Base-by-base conservation (phyloP, 2,888 invertebrate genomes). In the Halictus quadricinctus region DNA sequence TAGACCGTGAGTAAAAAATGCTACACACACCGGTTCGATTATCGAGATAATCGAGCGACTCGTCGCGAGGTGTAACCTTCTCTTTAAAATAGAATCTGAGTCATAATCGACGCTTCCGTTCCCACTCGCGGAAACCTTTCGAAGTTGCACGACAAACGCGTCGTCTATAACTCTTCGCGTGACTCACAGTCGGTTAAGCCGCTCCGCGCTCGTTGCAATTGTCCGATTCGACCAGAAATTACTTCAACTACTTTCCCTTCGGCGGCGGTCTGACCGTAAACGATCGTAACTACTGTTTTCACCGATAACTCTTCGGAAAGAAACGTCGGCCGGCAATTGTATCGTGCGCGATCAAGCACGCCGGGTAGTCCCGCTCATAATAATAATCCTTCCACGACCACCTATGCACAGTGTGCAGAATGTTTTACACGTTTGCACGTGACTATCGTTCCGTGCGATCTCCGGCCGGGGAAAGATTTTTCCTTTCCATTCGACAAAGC, bases 171-270 rank as follows among this genome's bases (percentile, higher is more conserved):
- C 48, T 72, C 15, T 15, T 72, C 29, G 72, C 72, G 72, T 72
- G 72, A 72, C 72, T 72, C 29, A 0, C 64, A 8, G 29, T 29
- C 29, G 25, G 72, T 46, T 48, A 29, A 48, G 1, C 48, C 29
- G 29, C 29, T 29, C 29, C 29, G 29, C 29, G 48, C 25, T 29
- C 72, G 48, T 72, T 72, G 21, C 48, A 48, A 72, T 72, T 21
- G 72, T 48, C 48, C 18, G 79, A 64, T 15, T n/a, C 43, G 70
- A 70, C 70, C n/a, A 43, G 43, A 70, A 70, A 70, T 43, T 41
- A 70, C 41, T 70, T 70, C 21, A 5, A 70, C 70, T 43, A 43
- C 43, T 70, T 43, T 70, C 41, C 41, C 69, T 43, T 43, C 13
- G 12, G 12, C 41, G 69, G 12, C 21, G 5, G 41, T 69, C 69